Evolutionary conservation across 23 tunicate species (phyloP).

Genomic region (Styela plicata): DNA sequence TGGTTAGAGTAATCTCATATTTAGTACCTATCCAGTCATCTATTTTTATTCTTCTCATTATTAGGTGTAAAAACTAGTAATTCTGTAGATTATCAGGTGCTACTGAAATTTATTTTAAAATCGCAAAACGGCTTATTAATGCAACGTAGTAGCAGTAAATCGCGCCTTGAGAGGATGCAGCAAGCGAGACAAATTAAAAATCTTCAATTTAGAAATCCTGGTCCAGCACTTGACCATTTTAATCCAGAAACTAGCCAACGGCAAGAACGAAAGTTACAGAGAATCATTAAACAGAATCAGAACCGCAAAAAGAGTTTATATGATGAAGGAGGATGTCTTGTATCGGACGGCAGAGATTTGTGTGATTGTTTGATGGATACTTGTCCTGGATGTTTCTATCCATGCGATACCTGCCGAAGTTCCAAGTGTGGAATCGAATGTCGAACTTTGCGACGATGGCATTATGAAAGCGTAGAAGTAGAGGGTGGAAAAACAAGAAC

Average conservation of each 20-base stretch:
- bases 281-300: slow-evolving; percentile 56
- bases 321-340: slow-evolving; percentile 65
- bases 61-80: no score
- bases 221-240: slow-evolving; percentile 70
- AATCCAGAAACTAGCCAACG: slow-evolving; percentile 69
- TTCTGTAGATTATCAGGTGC: no score
- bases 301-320: slow-evolving; percentile 45
- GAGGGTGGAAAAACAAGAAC: slow-evolving; percentile 65
- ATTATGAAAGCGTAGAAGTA: slow-evolving; percentile 58
- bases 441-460: slow-evolving; percentile 58
- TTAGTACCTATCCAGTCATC: no score
- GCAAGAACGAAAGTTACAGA: slow-evolving; percentile 65
- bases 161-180: no score
- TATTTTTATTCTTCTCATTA: no score
- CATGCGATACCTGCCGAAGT: slow-evolving; percentile 68
- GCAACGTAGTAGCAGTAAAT: no score
- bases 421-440: slow-evolving; percentile 77
- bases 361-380: slow-evolving; percentile 70
- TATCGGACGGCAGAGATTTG: slow-evolving; percentile 60
- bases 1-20: no score
- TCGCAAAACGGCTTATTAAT: no score
- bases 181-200: slow-evolving; percentile 37
- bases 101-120: no score
- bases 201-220: slow-evolving; percentile 69
- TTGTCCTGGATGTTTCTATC: slow-evolving; percentile 84